Base-by-base conservation (phyloP, 2,113 vertebrate genomes). In the Sceloporus undulatus region DNA sequence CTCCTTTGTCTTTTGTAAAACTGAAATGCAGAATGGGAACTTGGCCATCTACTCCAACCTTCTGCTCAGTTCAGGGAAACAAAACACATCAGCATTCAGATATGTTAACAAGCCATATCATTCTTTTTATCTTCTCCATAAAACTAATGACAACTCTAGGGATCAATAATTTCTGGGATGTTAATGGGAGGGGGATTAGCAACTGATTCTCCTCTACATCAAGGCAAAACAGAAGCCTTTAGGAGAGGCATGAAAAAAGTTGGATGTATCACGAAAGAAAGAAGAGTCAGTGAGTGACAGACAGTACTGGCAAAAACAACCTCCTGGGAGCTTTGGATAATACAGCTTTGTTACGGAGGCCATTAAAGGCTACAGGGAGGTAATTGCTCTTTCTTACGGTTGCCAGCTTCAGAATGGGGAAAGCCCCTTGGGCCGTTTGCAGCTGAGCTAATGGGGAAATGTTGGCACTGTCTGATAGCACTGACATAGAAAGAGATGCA, bases 351-450 rank as follows among this genome's bases (percentile, higher is more conserved):
- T 66, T 89, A 59, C 38, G 56, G 11, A 87, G n/a, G 29, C 27
- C 86, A 42, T 65, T 56, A 73, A 13, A 10, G 16, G 59, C 40
- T 62, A 70, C 82, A 56, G 34, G 54, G 68, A 89, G 25, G 83
- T 29, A 89, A 62, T 1, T 79, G 23, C 27, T 89, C 89, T 92
- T 77, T 52, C 66, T 1, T 81, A 78, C 29, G 4, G 54, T 40
- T 59, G 71, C 71, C 71, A 75, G 71, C 34, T 62, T 75, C n/a
- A 16, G 71, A 34, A 73, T 21, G 18, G 21, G 68, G 68, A 21
- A 75, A 84, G 34, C 7, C 52, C 8, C 10, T 21, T 89, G 79
- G 5, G 73, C 34, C 11, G 27, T 16, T 92, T 54, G 11, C 2
- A 48, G 21, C 21, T 7, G 0, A 21, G 21, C 42, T 13, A 42